A percentile compares a stretch with the other conserved stretches of the same genome.
Evolutionary conservation across 2,888 invertebrate species (phyloP).

Genomic region (Unio delphinus): DNA sequence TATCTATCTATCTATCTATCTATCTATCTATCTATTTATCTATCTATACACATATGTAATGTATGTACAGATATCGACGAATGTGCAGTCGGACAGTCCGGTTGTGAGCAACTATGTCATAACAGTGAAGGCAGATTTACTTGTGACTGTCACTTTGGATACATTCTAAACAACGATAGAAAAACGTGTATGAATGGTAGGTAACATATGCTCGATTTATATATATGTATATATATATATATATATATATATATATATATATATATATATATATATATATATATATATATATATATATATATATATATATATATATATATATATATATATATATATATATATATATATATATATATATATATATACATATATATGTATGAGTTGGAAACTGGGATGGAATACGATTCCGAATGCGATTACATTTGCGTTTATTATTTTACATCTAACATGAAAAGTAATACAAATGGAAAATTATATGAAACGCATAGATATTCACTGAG

Average conservation of each 20-base stretch:
- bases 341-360: conserved; percentile 2
- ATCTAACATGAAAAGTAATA: too few relatives aligned
- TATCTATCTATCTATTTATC: too few relatives aligned
- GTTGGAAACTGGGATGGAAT: too few relatives aligned
- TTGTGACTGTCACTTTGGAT: conserved; percentile 26
- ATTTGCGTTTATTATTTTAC: too few relatives aligned
- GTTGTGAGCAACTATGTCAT: conserved; percentile 21
- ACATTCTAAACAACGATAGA: conserved; percentile 16
- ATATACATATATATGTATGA: neutral
- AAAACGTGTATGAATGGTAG: conserved; percentile 16
- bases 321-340: conserved; percentile 3
- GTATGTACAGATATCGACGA: conserved; percentile 18
- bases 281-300: conserved; percentile 1
- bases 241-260: conserved; percentile 3
- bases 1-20: too few relatives aligned
- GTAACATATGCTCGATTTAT: too few relatives aligned
- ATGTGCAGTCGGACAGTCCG: conserved; percentile 3
- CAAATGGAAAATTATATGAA: too few relatives aligned
- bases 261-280: conserved; percentile 3
- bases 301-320: neutral
- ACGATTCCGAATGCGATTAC: too few relatives aligned
- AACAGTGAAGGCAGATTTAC: conserved; percentile 14
- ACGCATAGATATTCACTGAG: too few relatives aligned
- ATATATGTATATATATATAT: neutral
- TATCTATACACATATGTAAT: too few relatives aligned